Conservation (phyloP, 2,888 invertebrate species). For the Tachina lurida region DNA sequence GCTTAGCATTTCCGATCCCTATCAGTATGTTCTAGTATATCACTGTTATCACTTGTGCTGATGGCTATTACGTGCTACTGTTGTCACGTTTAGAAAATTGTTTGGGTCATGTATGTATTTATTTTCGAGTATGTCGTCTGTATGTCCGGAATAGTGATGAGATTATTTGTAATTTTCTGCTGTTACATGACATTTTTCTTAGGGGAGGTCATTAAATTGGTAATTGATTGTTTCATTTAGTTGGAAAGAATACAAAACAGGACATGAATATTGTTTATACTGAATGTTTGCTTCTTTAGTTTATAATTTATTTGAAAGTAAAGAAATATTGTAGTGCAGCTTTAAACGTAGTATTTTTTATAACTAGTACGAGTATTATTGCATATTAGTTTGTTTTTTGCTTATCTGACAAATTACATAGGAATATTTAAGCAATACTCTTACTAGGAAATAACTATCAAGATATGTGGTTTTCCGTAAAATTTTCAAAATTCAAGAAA, state of each 20-base stretch:
- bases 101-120: neutral
- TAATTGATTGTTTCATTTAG: slow-evolving; percentile 57
- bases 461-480: too few species aligned
- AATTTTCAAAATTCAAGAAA: too few species aligned
- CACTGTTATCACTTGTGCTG: slow-evolving; percentile 14
- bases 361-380: too few species aligned
- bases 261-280: neutral
- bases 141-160: slow-evolving; percentile 67
- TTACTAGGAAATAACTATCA: too few species aligned
- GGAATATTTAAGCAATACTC: too few species aligned
- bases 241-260: neutral
- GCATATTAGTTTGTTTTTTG: too few species aligned
- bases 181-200: slow-evolving; percentile 20
- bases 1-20: slow-evolving; percentile 17
- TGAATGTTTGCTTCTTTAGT: too few species aligned
- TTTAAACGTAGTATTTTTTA: too few species aligned
- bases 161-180: neutral
- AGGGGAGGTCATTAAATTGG: slow-evolving; percentile 62
- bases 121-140: slow-evolving; percentile 15
- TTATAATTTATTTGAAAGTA: neutral
- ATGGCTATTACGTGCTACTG: slow-evolving; percentile 57
- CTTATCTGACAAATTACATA: too few species aligned
- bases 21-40: slow-evolving; percentile 58
- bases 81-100: slow-evolving; percentile 7
- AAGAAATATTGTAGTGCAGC: too few species aligned